Evolutionary conservation across 2,113 vertebrate genomes (phyloP), one percentile per base, ranked within the genome.

Genomic region (Sciurus niger): DNA sequence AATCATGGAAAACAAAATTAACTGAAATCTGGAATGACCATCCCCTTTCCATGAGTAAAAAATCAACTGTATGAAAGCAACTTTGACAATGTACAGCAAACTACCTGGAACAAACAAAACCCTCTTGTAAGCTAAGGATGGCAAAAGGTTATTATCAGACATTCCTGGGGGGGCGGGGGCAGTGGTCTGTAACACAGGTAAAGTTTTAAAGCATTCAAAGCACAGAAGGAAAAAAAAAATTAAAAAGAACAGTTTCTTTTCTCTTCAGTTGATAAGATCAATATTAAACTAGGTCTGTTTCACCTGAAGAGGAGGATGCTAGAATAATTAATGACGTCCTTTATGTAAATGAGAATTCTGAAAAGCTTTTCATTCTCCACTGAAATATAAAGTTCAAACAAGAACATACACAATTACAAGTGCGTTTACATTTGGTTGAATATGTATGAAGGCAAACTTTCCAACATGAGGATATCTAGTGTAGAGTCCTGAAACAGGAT

Each of bases 361-460:
- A 94, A 89, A 93, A 74, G 53, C 37, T 93, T 97, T 95, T 92
- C 89, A n/a, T 93, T 96, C 60, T 93, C 70, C 40, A 84, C 13
- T 91, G 63, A 95, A 93, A 83, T 92, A 80, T 22, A 82, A 94
- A 93, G 68, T 89, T 96, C 51, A 89, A 79, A 84, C 46, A 90
- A 78, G 79, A 93, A 90, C 89, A 96, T 84, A 95, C 0, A 94
- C 74, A 90, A 96, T 96, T 78, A 97, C 89, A 94, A 95, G 70
- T 85, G 10, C 79, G 70, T 93, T 95, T 96, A 72, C 73, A 58
- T 51, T 94, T 34, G 55, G 67, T 37, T 91, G 84, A 65, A 46
- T 94, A 92, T 84, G 84, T 92, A 92, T 40, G 53, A 95, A 84
- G 70, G 89, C 89, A 97, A 94, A 91, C 67, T 96, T 97, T 60